Base-by-base conservation (phyloP, 2,888 invertebrate species). In the Caenorhabditis sp. region DNA sequence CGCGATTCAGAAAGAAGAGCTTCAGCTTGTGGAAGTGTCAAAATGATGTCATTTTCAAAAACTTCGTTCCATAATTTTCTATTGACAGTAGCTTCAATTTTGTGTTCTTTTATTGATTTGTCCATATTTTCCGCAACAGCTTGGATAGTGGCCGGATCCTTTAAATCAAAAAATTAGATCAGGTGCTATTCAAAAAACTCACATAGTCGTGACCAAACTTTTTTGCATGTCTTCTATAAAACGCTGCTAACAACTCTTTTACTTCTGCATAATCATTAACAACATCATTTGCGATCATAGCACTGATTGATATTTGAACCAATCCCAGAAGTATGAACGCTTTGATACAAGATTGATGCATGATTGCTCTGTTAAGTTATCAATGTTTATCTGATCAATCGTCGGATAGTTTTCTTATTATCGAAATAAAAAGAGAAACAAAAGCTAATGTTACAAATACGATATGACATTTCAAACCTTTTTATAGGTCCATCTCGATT, bases 31-130 rank as follows among this genome's bases (percentile, higher is more conserved):
- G 77, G 79, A 2, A 86, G 68, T 3, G 83, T 86, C 31, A 86
- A 62, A 26, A 86, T 74, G 53, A 86, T 86, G 68, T 85, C 85
- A 63, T 85, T 83, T 61, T 85, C 85, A 59, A 85, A 85, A 8
- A 85, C 75, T 24, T 85, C 84, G 37, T 77, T 76, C 78, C 81
- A 80, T 43, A 81, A 53, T 51, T 79, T 77, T 27, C 81, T 73
- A 37, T 85, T 85, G 21, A 81, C 77, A 6, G 76, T 78, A 17
- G 84, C 85, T 66, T 85, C 85, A 23, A 84, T 85, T 57, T 83
- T 84, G 51, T 85, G 84, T 58, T 82, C 51, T n/a, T 64, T 68
- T 1, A 67, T 49, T 51, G 69, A 58, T 19, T 70, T 63, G 36
- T 76, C 66, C 67, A 68, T 58, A 36, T 69, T 71, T 59, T 67